A percentile compares a stretch with the other conserved stretches of the same genome.
Conservation (phyloP, 2,888 invertebrate genomes). For the Netelia virgata region DNA sequence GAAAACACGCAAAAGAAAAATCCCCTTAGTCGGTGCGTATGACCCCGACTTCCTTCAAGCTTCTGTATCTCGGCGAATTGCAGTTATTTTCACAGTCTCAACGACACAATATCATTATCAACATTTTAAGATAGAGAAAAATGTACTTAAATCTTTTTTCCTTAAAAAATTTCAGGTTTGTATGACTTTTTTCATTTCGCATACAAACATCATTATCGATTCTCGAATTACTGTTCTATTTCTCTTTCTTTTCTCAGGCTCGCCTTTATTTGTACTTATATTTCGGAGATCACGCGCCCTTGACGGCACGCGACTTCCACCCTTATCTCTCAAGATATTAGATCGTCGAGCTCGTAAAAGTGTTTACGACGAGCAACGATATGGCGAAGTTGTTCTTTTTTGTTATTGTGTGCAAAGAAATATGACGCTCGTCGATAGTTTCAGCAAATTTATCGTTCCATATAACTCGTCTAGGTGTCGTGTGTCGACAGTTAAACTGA, state of each 20-base stretch:
- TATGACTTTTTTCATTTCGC: too few species aligned
- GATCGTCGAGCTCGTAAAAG: conserved; percentile 53
- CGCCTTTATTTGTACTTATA: conserved; percentile 67
- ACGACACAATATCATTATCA: too few species aligned
- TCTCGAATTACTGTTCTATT: too few species aligned
- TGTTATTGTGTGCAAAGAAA: conserved; percentile 20
- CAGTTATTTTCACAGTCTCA: too few species aligned
- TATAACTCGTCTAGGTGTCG: conserved; percentile 26
- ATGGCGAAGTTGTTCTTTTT: conserved; percentile 14
- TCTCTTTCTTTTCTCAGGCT: conserved; percentile 54
- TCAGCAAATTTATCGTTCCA: conserved; percentile 51
- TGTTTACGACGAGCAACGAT: conserved; percentile 53
- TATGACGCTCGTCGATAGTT: conserved; percentile 44
- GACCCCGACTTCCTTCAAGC: too few species aligned
- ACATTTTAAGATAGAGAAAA: too few species aligned
- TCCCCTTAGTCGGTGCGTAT: too few species aligned
- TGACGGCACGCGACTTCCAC: not conserved
- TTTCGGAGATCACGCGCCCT: not conserved
- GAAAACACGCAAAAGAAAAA: too few species aligned
- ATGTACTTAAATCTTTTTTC: too few species aligned
- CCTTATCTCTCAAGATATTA: conserved; percentile 38
- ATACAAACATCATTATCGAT: too few species aligned
- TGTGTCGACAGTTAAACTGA: conserved; percentile 19
- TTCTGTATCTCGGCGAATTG: too few species aligned
- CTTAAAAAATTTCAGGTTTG: too few species aligned